phyloP scores from a whole-genome alignment of 2,797 vertebrate genomes.

The Neolamprologus multifasciatus region DNA sequence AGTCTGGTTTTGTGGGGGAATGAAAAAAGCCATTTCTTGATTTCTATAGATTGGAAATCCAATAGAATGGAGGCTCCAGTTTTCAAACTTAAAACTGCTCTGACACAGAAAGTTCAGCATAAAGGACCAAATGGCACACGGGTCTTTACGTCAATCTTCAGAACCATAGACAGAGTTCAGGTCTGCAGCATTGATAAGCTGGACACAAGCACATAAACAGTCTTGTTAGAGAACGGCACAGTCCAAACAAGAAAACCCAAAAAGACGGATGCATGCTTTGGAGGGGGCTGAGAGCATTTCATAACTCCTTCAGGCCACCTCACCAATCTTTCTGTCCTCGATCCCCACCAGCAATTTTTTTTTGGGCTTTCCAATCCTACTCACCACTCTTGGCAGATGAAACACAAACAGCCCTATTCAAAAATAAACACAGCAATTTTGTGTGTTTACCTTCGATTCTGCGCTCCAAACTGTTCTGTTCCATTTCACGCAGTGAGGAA shows the following conservation, averaged over 20 bases:
- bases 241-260: neutral
- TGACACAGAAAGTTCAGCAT: neutral
- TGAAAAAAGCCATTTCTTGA: neutral
- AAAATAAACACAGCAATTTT: constrained; percentile 52
- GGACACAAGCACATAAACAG: neutral
- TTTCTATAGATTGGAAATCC: neutral
- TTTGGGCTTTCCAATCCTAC: constrained; percentile 20
- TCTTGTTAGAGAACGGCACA: neutral
- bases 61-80: neutral
- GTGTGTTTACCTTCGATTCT: constrained; percentile 50
- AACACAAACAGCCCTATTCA: constrained; percentile 45
- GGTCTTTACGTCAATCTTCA: neutral
- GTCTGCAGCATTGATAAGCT: neutral
- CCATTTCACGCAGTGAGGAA: constrained; percentile 26
- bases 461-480: constrained; percentile 23
- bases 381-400: neutral
- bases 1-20: neutral
- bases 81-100: neutral
- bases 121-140: neutral
- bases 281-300: constrained; percentile 23
- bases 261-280: constrained; percentile 13
- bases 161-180: neutral
- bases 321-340: constrained; percentile 16
- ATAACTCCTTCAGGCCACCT: constrained; percentile 15
- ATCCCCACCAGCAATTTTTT: constrained; percentile 10